Evolutionary conservation across 2,888 invertebrate genomes (phyloP).

Genomic region (Pinctada fucata): DNA sequence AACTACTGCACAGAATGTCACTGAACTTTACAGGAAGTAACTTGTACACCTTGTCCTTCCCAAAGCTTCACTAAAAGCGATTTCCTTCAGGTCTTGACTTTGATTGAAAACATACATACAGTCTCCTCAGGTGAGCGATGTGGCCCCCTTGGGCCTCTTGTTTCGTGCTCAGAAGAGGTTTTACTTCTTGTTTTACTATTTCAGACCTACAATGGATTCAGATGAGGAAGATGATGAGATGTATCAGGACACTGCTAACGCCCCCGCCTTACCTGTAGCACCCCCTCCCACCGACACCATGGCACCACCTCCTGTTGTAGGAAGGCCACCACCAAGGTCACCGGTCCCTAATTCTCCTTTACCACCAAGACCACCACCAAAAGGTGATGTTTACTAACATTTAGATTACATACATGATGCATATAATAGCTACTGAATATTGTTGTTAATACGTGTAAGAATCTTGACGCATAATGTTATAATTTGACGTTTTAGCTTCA

Average conservation of each 20-base stretch:
- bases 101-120: no score
- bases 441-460: not conserved
- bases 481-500: not conserved
- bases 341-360: not conserved
- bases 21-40: no score
- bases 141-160: no score
- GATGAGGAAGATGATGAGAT: constrained; percentile 43
- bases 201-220: constrained; percentile 9
- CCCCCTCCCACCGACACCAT: constrained; percentile 3
- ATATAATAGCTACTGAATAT: not conserved
- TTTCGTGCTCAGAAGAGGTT: no score
- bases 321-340: not conserved
- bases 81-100: no score
- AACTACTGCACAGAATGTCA: no score
- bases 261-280: not conserved
- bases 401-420: not conserved
- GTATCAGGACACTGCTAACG: constrained; percentile 38
- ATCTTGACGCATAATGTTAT: no score
- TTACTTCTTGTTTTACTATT: not conserved
- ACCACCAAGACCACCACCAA: not conserved
- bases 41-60: no score
- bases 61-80: no score
- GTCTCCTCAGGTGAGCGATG: no score
- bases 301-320: constrained; percentile 5
- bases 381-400: no score